phyloP scores from a whole-genome alignment of 2,797 vertebrate genomes.

The Falco columbarius region DNA sequence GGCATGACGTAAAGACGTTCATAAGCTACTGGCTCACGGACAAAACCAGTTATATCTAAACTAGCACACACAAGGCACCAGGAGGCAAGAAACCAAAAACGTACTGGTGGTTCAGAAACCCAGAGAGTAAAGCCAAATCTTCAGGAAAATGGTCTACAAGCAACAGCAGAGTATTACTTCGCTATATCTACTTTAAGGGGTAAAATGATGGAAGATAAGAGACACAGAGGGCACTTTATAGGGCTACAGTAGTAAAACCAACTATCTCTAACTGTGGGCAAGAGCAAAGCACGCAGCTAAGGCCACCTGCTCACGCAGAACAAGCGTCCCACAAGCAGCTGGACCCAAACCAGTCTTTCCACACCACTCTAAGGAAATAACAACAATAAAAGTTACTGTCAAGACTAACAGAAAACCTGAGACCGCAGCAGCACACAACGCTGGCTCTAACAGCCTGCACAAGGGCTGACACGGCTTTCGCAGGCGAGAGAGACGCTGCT shows the following conservation, averaged over 20 bases:
- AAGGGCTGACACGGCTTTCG: accelerated
- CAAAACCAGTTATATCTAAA: accelerated
- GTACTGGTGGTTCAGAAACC: accelerated
- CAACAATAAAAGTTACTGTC: accelerated
- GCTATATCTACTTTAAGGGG: accelerated
- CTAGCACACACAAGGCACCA: accelerated
- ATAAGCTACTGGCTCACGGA: accelerated
- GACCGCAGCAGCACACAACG: accelerated
- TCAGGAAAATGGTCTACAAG: not conserved
- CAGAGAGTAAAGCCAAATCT: accelerated
- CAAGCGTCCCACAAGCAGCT: accelerated
- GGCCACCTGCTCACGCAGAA: accelerated
- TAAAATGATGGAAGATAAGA: accelerated
- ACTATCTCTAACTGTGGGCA: accelerated
- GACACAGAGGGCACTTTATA: accelerated
- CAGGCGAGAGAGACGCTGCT: accelerated
- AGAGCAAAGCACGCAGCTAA: not conserved
- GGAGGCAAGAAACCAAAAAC: not conserved
- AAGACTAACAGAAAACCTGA: accelerated
- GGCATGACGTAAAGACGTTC: accelerated
- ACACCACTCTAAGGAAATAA: accelerated
- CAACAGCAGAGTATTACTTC: accelerated
- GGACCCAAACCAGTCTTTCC: not conserved
- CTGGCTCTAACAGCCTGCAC: accelerated
- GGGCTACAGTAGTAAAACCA: accelerated